These are phyloP conservation scores for Sebastes oblongus DNA, from an alignment of 2,797 vertebrate species.

Conservation along the genomic window DNA sequence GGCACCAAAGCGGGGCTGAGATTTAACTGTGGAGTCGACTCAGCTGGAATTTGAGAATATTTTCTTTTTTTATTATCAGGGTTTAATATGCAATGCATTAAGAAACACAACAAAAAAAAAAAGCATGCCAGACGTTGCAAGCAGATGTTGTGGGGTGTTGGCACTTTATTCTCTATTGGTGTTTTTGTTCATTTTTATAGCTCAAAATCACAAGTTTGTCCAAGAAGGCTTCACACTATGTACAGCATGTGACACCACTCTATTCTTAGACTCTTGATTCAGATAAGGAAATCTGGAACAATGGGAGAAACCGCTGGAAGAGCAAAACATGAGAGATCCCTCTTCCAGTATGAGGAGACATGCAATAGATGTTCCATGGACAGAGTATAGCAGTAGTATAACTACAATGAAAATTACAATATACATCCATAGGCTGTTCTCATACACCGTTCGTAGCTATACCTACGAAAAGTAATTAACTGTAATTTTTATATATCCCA, in stretches of 20 bases:
- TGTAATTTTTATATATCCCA: too few relatives aligned
- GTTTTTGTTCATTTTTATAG: neutral
- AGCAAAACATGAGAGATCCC: neutral
- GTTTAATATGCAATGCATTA: neutral
- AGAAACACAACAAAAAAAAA: neutral
- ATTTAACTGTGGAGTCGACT: conserved; percentile 28
- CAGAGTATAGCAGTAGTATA: too few relatives aligned
- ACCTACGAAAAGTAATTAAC: too few relatives aligned
- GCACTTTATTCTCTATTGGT: neutral
- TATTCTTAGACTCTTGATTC: neutral
- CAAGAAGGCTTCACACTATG: neutral
- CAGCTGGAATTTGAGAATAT: neutral
- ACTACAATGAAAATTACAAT: neutral
- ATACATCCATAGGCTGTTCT: neutral
- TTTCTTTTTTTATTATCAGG: neutral
- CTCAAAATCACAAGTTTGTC: neutral
- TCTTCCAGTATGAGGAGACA: neutral
- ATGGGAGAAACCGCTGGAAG: neutral
- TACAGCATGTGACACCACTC: neutral
- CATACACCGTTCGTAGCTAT: too few relatives aligned
- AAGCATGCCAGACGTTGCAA: neutral
- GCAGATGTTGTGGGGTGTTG: neutral
- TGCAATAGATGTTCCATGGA: neutral
- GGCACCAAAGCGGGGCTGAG: conserved; percentile 10
- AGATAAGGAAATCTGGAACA: neutral